Conservation (phyloP, 2,888 invertebrate genomes). For the Eilema caniola region DNA sequence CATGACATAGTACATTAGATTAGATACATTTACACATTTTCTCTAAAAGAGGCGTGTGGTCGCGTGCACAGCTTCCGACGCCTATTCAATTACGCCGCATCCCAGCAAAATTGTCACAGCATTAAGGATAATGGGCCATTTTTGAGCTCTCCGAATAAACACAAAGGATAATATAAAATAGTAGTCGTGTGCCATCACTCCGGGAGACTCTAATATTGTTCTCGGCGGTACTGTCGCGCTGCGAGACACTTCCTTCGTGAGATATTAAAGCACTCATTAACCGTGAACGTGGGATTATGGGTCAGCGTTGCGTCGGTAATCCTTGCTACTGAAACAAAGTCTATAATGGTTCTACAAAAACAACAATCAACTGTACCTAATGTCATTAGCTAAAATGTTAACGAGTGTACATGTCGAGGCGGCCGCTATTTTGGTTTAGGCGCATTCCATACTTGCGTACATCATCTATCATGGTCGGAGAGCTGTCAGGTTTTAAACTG, state of each 20-base stretch:
- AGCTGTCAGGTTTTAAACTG: constrained; percentile 79
- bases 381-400: constrained; percentile 74
- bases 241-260: constrained; percentile 63
- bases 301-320: constrained; percentile 48
- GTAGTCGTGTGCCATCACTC: constrained; percentile 80
- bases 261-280: constrained; percentile 71
- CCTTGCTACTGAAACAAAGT: constrained; percentile 58
- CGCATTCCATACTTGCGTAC: constrained; percentile 66
- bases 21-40: constrained; percentile 71
- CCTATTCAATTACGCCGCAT: constrained; percentile 82
- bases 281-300: constrained; percentile 62
- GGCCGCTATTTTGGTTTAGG: constrained; percentile 73
- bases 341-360: constrained; percentile 59
- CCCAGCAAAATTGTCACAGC: constrained; percentile 79
- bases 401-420: constrained; percentile 60
- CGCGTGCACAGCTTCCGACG: constrained; percentile 80
- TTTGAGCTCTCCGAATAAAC: constrained; percentile 79
- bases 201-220: constrained; percentile 79
- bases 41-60: constrained; percentile 62
- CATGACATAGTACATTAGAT: constrained; percentile 71
- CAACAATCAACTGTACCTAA: constrained; percentile 56
- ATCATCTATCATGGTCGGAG: constrained; percentile 76
- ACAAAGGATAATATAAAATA: constrained; percentile 72
- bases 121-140: constrained; percentile 80
- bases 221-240: constrained; percentile 65